Evolutionary conservation across 2,888 invertebrate species (phyloP).

Genomic region (Bugula neritina): DNA sequence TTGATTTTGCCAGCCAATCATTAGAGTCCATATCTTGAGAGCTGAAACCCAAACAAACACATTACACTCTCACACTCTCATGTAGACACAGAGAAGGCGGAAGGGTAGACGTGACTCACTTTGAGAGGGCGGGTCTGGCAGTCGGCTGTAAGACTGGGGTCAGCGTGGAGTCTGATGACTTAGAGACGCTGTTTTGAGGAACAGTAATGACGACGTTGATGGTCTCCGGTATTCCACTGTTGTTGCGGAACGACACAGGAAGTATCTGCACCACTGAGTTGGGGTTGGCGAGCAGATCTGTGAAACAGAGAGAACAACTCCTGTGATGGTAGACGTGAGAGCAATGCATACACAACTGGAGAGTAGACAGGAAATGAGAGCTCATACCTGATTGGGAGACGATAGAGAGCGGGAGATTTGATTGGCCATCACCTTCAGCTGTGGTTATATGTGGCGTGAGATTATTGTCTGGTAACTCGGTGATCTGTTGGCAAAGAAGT

Average conservation of each 20-base stretch:
- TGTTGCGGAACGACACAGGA: slow-evolving; percentile 18
- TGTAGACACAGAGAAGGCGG: no score
- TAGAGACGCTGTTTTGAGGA: neutral
- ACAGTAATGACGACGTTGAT: slow-evolving; percentile 25
- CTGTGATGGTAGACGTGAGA: no score
- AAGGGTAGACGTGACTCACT: no score
- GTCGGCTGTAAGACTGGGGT: no score
- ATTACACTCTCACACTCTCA: no score
- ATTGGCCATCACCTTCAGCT: neutral
- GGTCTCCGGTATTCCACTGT: slow-evolving; percentile 22
- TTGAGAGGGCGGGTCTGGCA: no score
- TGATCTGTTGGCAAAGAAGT: no score
- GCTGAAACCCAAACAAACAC: neutral
- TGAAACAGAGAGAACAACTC: no score
- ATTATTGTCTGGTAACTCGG: no score
- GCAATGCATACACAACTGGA: no score
- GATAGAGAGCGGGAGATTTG: neutral
- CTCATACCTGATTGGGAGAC: neutral
- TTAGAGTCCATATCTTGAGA: neutral
- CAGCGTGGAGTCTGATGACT: neutral
- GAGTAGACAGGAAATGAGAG: no score
- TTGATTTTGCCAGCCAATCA: slow-evolving; percentile 2
- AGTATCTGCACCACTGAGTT: slow-evolving; percentile 20
- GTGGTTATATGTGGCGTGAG: no score
- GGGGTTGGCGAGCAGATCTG: slow-evolving; percentile 12